Base-by-base conservation (phyloP, 2,888 invertebrate genomes). In the Thelaira solivaga region DNA sequence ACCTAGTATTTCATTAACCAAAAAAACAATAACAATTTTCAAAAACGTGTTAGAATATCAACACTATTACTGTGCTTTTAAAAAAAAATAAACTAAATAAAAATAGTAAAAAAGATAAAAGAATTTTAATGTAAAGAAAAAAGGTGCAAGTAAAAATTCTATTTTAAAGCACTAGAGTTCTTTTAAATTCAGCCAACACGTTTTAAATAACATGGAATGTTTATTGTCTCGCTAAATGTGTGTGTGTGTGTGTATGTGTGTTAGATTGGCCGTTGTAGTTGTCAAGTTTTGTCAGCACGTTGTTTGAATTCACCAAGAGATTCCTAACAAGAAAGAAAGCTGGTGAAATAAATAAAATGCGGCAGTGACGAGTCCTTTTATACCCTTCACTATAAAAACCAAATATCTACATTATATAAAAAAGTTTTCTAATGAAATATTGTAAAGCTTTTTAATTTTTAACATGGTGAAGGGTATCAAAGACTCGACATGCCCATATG, bases 181-280 rank as follows among this genome's bases (percentile, higher is more conserved):
- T 45, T 55, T 53, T 53, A 18, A 61, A 61, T 53, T 39, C 31
- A 62, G 34, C 39, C 39, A 75, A 47, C 53, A 75, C 61, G 61
- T 75, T 34, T 68, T 68, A 45, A n/a, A 36, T 53, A 75, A 68
- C 53, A 75, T 74, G n/a, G n/a, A n/a, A n/a, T n/a, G n/a, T 74
- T 45, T 51, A 43, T 43, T 59, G n/a, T 43, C 8, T 29, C 51
- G 34, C 7, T 53, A 68, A 6, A 29, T 59, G 4, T 51, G 41
- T 39, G 59, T 29, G 13, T 29, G n/a, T 43, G 43, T 26, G 22
- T 57, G 34, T 57, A 18, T 29, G 13, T 22, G n/a, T 31, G 26
- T 24, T 29, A 20, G 2, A 39, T 7, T 39, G 13, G 20, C 36
- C 31, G 24, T 18, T 57, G 51, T 31, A 61, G 61, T 68, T 67